phyloP scores from a whole-genome alignment of 2,797 vertebrate species.

The Erithacus rubecula region DNA sequence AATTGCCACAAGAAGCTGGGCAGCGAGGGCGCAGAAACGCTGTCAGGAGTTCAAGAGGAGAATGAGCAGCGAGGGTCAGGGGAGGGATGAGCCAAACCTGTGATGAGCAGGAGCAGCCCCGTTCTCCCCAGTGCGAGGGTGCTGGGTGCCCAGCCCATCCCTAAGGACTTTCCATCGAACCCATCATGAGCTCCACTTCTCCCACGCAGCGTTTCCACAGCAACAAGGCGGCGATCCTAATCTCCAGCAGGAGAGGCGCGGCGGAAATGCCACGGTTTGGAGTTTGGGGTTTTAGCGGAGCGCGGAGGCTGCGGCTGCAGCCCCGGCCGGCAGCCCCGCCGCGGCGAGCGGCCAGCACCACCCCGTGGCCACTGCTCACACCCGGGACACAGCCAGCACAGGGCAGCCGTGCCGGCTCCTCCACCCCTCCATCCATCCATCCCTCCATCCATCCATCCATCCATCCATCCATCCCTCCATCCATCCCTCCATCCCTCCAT shows the following conservation, averaged over 20 bases:
- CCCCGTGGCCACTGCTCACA: background rate
- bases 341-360: background rate
- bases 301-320: background rate
- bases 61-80: background rate
- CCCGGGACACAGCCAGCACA: background rate
- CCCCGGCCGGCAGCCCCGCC: too few relatives aligned
- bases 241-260: background rate
- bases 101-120: background rate
- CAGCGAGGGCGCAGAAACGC: accelerated
- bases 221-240: conserved; percentile 44
- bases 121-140: background rate
- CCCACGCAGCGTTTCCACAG: conserved; percentile 46
- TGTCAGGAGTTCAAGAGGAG: background rate
- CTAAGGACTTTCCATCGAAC: background rate
- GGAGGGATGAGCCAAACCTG: background rate
- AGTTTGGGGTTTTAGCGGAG: accelerated
- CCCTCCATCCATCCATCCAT: too few relatives aligned
- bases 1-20: background rate
- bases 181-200: conserved; percentile 30
- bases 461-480: too few relatives aligned
- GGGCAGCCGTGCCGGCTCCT: too few relatives aligned
- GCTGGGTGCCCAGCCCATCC: background rate
- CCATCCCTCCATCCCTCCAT: too few relatives aligned
- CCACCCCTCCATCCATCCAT: too few relatives aligned
- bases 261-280: background rate